Evolutionary conservation across 2,888 invertebrate genomes (phyloP).

Genomic region (Chloroclysta siterata): DNA sequence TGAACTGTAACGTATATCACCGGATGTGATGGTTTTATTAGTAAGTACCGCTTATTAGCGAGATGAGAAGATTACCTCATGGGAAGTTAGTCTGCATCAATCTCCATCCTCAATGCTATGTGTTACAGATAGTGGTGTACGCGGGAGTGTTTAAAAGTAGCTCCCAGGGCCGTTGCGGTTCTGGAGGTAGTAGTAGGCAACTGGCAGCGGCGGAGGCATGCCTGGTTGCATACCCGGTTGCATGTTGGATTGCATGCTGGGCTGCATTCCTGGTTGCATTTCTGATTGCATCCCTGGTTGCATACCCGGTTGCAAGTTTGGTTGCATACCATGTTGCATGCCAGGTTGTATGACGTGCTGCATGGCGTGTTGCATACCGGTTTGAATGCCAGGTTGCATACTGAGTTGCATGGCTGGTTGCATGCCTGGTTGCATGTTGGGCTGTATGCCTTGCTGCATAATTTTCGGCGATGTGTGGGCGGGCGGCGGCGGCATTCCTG

Average conservation of each 20-base stretch:
- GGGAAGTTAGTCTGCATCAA: neutral
- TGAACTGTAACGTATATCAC: slow-evolving; percentile 31
- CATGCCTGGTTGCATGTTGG: slow-evolving; percentile 25
- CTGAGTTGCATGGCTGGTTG: slow-evolving; percentile 40
- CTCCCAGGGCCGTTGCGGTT: slow-evolving; percentile 74
- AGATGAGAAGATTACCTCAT: slow-evolving; percentile 7
- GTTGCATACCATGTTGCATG: slow-evolving; percentile 51
- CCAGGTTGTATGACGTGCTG: slow-evolving; percentile 51
- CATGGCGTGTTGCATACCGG: too few species aligned
- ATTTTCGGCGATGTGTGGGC: neutral
- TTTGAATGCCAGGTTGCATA: too few species aligned
- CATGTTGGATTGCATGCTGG: slow-evolving; percentile 40
- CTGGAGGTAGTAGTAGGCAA: slow-evolving; percentile 76
- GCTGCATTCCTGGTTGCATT: slow-evolving; percentile 61
- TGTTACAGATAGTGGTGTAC: slow-evolving; percentile 36
- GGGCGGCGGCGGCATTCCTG: neutral
- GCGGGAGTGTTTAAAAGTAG: slow-evolving; percentile 64
- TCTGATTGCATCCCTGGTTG: slow-evolving; percentile 37
- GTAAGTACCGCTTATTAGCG: neutral
- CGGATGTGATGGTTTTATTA: slow-evolving; percentile 15
- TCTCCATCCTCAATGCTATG: slow-evolving; percentile 21
- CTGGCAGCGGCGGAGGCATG: slow-evolving; percentile 67
- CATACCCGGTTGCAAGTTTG: slow-evolving; percentile 27
- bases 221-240: slow-evolving; percentile 41
- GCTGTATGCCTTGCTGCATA: neutral